Evolutionary conservation across 1,140 invertebrate genomes (phyloP).

Genomic region (Thalassaphorura encarpata): DNA sequence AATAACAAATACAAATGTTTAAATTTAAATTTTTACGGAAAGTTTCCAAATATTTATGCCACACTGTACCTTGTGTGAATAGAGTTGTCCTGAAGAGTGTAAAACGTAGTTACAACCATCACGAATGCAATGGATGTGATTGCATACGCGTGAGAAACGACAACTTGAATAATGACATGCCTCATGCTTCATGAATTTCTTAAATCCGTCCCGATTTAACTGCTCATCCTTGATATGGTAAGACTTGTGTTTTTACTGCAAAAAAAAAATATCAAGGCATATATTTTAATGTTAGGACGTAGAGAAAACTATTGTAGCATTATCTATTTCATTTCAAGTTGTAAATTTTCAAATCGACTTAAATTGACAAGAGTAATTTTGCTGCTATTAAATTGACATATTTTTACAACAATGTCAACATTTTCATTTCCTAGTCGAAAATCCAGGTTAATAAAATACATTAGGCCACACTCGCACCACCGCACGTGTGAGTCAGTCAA

Average conservation of each 20-base stretch:
- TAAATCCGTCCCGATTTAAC: constrained; percentile 88
- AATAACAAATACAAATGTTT: not conserved
- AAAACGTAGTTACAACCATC: constrained; percentile 90
- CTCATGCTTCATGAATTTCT: constrained; percentile 98
- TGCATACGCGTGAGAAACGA: constrained; percentile 85
- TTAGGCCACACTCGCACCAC: too few species aligned
- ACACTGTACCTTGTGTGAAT: constrained; percentile 81
- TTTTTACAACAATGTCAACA: too few species aligned
- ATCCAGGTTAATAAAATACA: too few species aligned
- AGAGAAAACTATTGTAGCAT: too few species aligned
- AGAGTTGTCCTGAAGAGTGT: constrained; percentile 92
- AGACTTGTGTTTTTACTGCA: constrained; percentile 95
- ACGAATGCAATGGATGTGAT: constrained; percentile 96
- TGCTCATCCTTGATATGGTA: constrained; percentile 98
- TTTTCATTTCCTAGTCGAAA: too few species aligned
- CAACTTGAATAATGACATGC: constrained; percentile 82
- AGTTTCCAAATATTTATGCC: not conserved
- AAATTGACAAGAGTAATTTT: too few species aligned
- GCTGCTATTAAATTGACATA: too few species aligned
- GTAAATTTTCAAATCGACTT: too few species aligned
- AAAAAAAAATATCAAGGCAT: constrained; percentile 27
- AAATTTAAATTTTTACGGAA: not conserved
- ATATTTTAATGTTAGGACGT: too few species aligned
- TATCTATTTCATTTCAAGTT: too few species aligned
- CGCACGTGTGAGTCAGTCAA: too few species aligned